Conservation (phyloP, 35 echinoderm and acorn worm species). For the Nesometra sesokonis region DNA sequence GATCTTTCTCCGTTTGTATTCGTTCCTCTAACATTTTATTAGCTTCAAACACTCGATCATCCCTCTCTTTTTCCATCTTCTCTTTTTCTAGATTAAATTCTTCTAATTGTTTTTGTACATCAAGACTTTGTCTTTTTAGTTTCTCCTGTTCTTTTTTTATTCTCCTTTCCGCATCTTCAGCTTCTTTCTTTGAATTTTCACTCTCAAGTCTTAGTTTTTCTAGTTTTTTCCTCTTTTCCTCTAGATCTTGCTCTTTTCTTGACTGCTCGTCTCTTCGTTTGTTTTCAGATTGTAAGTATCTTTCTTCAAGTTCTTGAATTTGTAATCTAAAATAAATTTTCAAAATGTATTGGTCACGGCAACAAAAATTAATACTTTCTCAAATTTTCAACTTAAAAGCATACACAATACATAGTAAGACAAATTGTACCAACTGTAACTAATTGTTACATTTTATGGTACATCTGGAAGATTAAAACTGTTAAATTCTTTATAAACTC, state of each 20-base stretch:
- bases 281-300: conserved; percentile 7
- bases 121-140: conserved; percentile 44
- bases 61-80: conserved; percentile 25
- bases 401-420: too few relatives aligned
- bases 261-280: conserved; percentile 16
- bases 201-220: conserved; percentile 31
- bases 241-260: conserved; percentile 26
- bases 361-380: too few relatives aligned
- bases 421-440: too few relatives aligned
- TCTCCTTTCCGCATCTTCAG: conserved; percentile 39
- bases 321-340: conserved; percentile 36
- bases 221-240: conserved; percentile 26
- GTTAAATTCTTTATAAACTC: too few relatives aligned
- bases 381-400: too few relatives aligned
- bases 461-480: too few relatives aligned
- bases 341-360: too few relatives aligned
- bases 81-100: conserved; percentile 58
- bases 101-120: conserved; percentile 68
- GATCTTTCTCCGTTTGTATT: background rate
- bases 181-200: conserved; percentile 34
- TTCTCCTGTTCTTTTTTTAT: conserved; percentile 40
- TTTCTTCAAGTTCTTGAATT: conserved; percentile 56
- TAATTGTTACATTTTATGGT: too few relatives aligned
- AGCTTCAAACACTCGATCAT: conserved; percentile 13
- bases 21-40: conserved; percentile 9